Conservation (phyloP, 2,113 vertebrate genomes). For the Nestor notabilis region DNA sequence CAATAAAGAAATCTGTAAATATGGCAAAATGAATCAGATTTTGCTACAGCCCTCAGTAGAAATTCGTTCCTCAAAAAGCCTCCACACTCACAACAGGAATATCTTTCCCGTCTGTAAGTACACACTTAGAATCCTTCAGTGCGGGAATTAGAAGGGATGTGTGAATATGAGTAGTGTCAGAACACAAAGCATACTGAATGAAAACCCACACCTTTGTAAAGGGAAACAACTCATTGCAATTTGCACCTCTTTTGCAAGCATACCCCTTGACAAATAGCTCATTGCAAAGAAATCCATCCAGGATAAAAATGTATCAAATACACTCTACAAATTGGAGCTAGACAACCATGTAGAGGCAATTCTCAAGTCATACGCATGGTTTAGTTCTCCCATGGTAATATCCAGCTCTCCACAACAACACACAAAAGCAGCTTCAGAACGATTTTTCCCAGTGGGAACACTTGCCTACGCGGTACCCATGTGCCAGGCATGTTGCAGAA, state of each 20-base stretch:
- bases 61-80: not conserved
- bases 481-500: not conserved
- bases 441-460: not conserved
- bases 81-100: not conserved
- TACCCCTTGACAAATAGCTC: constrained; percentile 65
- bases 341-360: not conserved
- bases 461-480: not conserved
- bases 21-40: not conserved
- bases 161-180: constrained; percentile 82
- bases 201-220: constrained; percentile 72
- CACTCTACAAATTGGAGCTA: not conserved
- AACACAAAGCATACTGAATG: constrained; percentile 71
- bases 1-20: not conserved
- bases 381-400: not conserved
- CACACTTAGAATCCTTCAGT: constrained; percentile 58
- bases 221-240: constrained; percentile 75
- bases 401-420: not conserved
- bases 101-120: not conserved
- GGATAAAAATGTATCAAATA: not conserved
- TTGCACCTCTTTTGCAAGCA: constrained; percentile 86
- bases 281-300: not conserved
- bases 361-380: not conserved
- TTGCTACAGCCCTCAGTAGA: not conserved
- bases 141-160: constrained; percentile 86
- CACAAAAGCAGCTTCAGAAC: not conserved